Base-by-base conservation (phyloP, 1,140 invertebrate genomes). In the Charaxes varanes region DNA sequence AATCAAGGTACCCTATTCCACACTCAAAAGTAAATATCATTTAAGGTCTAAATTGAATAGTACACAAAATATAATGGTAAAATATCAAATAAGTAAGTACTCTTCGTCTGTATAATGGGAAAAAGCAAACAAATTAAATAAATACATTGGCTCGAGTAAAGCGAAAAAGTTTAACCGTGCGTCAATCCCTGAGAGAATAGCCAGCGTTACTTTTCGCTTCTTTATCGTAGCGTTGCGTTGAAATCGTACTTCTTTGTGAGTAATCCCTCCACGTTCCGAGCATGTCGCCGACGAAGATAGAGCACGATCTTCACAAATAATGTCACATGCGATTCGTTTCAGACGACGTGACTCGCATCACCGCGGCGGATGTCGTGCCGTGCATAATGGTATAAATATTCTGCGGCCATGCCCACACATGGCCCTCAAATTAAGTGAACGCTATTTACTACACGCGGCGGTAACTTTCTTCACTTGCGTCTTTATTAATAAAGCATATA, bases 231-330 rank as follows among this genome's bases (percentile, higher is more conserved):
- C 71, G 74, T 62, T 62, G 69, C 71, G 74, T 70, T 79, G 78
- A 76, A 82, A 82, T 82, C 74, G 74, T 71, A 79, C 78, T 82
- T 80, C 78, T 80, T 78, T 78, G 76, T 70, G 76, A 77, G 78
- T 78, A 80, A 82, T 82, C 74, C 74, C 71, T 78, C 73, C 78
- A 79, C 78, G 78, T 80, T 64, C 64, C 65, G 51, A 55, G 57
- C 51, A 72, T 69, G 78, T 76, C 73, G 71, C 72, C 71, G 78
- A 82, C 78, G 78, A 82, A 82, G 78, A 82, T 80, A 82, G 78
- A 82, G 78, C 78, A 82, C 78, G 78, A 82, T 82, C 78, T 80
- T 82, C 74, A 80, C 74, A 82, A 82, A 82, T 82, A 82, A 82
- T 82, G 78, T 82, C 78, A 82, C 78, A 82, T 80, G 78, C 78